Evolutionary conservation across 2,888 invertebrate species (phyloP), one percentile per base, ranked within the genome.

Genomic region (Lingula anatina): DNA sequence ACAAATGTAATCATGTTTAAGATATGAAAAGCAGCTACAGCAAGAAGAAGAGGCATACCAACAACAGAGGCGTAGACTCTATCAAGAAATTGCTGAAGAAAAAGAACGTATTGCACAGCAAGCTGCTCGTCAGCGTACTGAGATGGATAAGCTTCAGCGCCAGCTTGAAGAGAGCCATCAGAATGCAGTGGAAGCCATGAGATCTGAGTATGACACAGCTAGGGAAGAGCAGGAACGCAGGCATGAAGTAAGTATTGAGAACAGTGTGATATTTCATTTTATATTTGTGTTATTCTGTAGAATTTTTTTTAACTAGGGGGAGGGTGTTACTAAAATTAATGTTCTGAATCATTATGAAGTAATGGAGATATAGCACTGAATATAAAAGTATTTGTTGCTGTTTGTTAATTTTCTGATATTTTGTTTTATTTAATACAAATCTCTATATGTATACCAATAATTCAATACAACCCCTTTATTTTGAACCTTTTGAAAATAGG

Each of bases 21-120:
- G 75, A 49, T 77, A 75, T 61, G 77, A 77, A 58, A 76, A 75
- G 53, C 74, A 75, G 53, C 45, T 77, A 35, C 71, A 71, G 51
- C 71, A 73, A 39, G 76, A 77, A 53, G 76, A 74, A 50, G 73
- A 76, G 45, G 65, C 73, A 0, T 73, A 70, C 49, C 71, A 75
- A 54, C 68, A 73, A 49, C 73, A 76, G 60, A 58, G 75, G 20
- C 62, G 73, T 2, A 64, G 75, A 2, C 56, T 77, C 26, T 66
- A 74, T 56, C 46, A 65, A 5, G 77, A 77, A 57, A 65, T 77
- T 2, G 71, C 74, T 56, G 75, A 75, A 43, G 77, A 77, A 65
- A 75, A 75, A 52, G 73, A 76, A 27, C 58, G 76, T 3, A 55
- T 76, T 26, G 65, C 75, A 0, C 55, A 64, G 52, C 60, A 66